These are phyloP conservation scores for Forficula auricularia DNA, from an alignment of 1,140 invertebrate genomes.

Conservation along the genomic window DNA sequence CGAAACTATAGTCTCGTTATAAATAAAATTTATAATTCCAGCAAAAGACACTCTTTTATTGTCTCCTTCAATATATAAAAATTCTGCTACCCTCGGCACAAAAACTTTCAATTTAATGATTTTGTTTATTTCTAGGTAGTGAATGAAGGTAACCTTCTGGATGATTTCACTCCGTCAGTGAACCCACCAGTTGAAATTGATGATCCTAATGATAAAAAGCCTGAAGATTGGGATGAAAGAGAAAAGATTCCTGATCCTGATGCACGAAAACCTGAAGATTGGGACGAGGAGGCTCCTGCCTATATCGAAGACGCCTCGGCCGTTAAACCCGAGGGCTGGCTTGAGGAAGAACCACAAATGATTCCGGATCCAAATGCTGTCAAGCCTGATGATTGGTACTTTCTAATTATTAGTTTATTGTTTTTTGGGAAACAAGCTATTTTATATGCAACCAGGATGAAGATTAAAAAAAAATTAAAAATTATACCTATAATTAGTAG, in stretches of 20 bases:
- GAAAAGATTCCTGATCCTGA: conserved; percentile 86
- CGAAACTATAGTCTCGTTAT: too few relatives aligned
- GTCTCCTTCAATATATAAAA: too few relatives aligned
- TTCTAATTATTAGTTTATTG: conserved; percentile 4
- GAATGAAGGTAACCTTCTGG: conserved; percentile 69
- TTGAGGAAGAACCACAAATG: conserved; percentile 77
- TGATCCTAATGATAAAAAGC: conserved; percentile 79
- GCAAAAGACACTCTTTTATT: too few relatives aligned
- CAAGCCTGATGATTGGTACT: conserved; percentile 80
- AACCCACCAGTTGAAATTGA: conserved; percentile 92
- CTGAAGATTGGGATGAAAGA: conserved; percentile 90
- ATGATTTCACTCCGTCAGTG: conserved; percentile 81
- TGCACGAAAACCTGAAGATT: conserved; percentile 79
- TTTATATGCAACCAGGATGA: too few relatives aligned
- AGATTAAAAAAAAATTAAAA: too few relatives aligned
- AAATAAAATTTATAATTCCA: too few relatives aligned
- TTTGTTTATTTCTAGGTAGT: conserved; percentile 29
- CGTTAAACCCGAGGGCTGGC: conserved; percentile 78
- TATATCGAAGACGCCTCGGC: conserved; percentile 80
- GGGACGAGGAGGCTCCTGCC: conserved; percentile 84
- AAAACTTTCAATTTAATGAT: background rate
- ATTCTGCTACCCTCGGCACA: too few relatives aligned
- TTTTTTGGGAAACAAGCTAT: background rate
- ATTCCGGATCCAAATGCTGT: conserved; percentile 73
- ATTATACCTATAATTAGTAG: too few relatives aligned